Evolutionary conservation across 2,113 vertebrate species (phyloP).

Genomic region (Hemichromis elongatus): DNA sequence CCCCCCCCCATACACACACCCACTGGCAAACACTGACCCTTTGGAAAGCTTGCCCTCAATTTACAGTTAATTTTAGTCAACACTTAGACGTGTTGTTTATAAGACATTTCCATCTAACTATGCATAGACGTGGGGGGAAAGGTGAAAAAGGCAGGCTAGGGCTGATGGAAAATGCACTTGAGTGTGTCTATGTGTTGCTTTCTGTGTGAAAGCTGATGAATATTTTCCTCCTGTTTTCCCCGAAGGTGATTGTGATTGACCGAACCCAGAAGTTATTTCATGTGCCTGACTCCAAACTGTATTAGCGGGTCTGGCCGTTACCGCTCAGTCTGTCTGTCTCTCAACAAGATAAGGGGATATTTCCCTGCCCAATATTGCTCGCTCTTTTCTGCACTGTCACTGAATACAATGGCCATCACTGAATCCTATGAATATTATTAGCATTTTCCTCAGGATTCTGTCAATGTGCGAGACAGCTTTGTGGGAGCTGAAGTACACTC

Average conservation of each 20-base stretch:
- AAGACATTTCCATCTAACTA: neutral
- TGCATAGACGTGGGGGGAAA: neutral
- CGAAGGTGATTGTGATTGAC: constrained; percentile 33
- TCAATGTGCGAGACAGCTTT: constrained; percentile 4
- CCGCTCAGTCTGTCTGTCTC: constrained; percentile 24
- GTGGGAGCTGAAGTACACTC: neutral
- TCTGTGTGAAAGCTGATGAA: constrained; percentile 23
- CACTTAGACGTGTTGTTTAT: neutral
- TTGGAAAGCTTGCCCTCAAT: neutral
- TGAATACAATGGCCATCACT: constrained; percentile 50
- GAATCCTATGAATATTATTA: constrained; percentile 58
- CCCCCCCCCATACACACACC: neutral
- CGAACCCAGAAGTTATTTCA: constrained; percentile 42
- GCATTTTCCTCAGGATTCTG: constrained; percentile 32
- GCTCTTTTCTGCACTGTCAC: constrained; percentile 28
- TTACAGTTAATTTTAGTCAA: neutral
- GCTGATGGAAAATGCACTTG: neutral
- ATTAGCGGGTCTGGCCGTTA: constrained; percentile 9
- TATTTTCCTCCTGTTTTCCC: constrained; percentile 24
- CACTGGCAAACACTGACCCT: neutral
- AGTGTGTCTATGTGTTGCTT: neutral
- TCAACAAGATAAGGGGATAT: constrained; percentile 52
- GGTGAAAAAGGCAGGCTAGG: neutral
- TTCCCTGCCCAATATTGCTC: constrained; percentile 25
- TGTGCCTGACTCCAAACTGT: constrained; percentile 48